phyloP scores from a whole-genome alignment of 2,797 vertebrate species.

The Erithacus rubecula region DNA sequence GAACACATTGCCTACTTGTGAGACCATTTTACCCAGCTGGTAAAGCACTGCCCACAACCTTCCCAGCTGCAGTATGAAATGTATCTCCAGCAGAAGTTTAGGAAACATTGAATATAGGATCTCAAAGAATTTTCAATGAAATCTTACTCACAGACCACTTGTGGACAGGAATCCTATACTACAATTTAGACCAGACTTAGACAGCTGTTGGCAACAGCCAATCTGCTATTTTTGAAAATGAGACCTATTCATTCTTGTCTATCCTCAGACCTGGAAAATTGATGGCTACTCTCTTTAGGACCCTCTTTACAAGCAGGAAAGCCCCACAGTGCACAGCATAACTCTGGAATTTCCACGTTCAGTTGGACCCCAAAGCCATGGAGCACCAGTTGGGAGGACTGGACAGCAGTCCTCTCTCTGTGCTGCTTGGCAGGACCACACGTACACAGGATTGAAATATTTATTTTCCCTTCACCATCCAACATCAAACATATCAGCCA shows the following conservation, averaged over 20 bases:
- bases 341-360: background rate
- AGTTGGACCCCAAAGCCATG: background rate
- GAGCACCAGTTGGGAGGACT: background rate
- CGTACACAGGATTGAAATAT: background rate
- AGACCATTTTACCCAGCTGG: background rate
- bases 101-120: background rate
- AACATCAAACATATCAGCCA: background rate
- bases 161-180: background rate
- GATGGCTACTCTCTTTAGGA: background rate
- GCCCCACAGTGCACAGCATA: rapidly evolving
- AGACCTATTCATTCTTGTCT: background rate
- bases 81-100: background rate
- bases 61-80: background rate
- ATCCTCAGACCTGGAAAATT: background rate
- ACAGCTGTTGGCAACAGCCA: background rate
- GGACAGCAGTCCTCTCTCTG: background rate
- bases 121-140: background rate
- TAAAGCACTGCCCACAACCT: background rate
- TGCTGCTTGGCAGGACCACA: constrained; percentile 13
- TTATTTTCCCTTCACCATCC: background rate
- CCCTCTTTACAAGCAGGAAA: background rate
- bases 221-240: background rate
- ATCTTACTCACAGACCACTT: background rate
- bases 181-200: background rate
- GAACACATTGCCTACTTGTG: background rate